Evolutionary conservation across 2,888 invertebrate genomes (phyloP), one percentile per base, ranked within the genome.

Genomic region (Punctoribates punctum): DNA sequence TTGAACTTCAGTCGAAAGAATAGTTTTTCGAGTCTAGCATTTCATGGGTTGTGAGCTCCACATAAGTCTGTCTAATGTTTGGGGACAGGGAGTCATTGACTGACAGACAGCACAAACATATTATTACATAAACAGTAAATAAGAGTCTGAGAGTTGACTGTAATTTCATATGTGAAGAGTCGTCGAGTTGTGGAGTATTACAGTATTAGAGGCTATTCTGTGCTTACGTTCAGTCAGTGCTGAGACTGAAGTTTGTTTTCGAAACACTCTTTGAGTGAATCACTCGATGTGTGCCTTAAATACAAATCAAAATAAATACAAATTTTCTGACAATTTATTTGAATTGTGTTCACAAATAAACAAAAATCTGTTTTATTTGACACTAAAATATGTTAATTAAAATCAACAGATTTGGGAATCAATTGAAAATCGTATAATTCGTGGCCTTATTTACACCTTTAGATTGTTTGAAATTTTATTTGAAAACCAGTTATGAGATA

Each of bases 121-220:
- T 27, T 60, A 25, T 60, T 60, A 25, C 27, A 25, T 60, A 27
- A 62, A 29, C 62, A 20, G 27, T 34, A 62, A 29, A 27, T 29
- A 27, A 27, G 42, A 42, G 42, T 9, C 42, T 42, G 1, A 51
- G 17, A 51, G 17, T 51, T 51, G 51, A n/a, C n/a, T 51, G 51
- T 51, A 51, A 51, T 51, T 51, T 51, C 51, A 51, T 51, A 51
- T 51, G 17, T n/a, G 51, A n/a, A 51, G n/a, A 51, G 51, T 51
- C 51, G n/a, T 51, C 2, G 46, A 8, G 46, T 48, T 34, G 34
- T 34, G 34, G 4, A n/a, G n/a, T n/a, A n/a, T n/a, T n/a, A n/a
- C n/a, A n/a, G n/a, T n/a, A n/a, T 34, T 34, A 34, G 51, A 20
- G 20, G n/a, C n/a, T n/a, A n/a, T n/a, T 51, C 17, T 20, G 51